A percentile compares a stretch with the other conserved stretches of the same genome.
Evolutionary conservation across 2,888 invertebrate species (phyloP).

Genomic region (Smittia sp.): DNA sequence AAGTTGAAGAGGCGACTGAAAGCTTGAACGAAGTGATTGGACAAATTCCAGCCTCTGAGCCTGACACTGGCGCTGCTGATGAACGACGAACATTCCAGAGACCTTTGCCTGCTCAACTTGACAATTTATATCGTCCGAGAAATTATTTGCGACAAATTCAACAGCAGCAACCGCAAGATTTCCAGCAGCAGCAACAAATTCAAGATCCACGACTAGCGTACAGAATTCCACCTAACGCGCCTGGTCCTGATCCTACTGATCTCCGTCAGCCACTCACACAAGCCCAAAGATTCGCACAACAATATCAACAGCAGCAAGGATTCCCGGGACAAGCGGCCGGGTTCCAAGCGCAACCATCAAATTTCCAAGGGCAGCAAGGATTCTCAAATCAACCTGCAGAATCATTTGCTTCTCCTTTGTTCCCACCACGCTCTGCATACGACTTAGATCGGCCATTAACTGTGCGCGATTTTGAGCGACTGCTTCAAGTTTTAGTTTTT

Average conservation of each 20-base stretch:
- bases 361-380: slow-evolving; percentile 51
- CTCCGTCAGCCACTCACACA: slow-evolving; percentile 41
- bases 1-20: slow-evolving; percentile 58
- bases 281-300: slow-evolving; percentile 44
- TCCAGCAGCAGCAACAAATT: not conserved
- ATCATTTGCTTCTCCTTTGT: slow-evolving; percentile 45
- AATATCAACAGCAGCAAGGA: slow-evolving; percentile 29
- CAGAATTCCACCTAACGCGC: not conserved
- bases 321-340: slow-evolving; percentile 51
- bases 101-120: slow-evolving; percentile 38
- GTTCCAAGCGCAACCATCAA: too few relatives aligned
- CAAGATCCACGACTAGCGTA: not conserved
- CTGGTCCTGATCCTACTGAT: not conserved
- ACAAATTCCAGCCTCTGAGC: slow-evolving; percentile 54
- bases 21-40: slow-evolving; percentile 57
- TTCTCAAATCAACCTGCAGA: slow-evolving; percentile 46
- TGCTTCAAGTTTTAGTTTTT: slow-evolving; percentile 64
- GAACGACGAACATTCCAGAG: slow-evolving; percentile 42
- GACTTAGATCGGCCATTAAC: slow-evolving; percentile 68
- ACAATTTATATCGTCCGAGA: slow-evolving; percentile 43
- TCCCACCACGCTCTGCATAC: slow-evolving; percentile 55
- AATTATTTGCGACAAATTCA: slow-evolving; percentile 55
- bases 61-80: slow-evolving; percentile 41
- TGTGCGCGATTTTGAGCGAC: slow-evolving; percentile 66
- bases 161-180: not conserved